phyloP scores from a whole-genome alignment of 2,797 vertebrate genomes.

The Cirrhinus molitorella region DNA sequence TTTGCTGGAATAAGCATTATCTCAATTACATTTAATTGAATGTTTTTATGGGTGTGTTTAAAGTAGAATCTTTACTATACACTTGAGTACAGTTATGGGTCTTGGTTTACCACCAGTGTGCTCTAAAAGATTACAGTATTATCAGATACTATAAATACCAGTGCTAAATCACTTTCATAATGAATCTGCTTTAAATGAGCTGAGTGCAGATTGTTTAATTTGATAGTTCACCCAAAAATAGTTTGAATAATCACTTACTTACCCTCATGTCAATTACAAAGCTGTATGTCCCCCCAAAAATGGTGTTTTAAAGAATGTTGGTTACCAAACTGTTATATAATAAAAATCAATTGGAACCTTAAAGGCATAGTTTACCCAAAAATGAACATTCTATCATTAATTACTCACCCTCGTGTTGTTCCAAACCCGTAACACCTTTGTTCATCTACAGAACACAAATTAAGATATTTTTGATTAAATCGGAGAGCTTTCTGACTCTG shows the following conservation, averaged over 20 bases:
- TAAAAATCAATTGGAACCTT: background rate
- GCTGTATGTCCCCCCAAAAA: no score
- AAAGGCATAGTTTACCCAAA: no score
- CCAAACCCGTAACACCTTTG: no score
- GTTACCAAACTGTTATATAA: no score
- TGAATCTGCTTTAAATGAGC: conserved; percentile 13
- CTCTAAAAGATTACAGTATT: conserved; percentile 27
- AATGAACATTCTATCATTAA: no score
- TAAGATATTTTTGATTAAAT: no score
- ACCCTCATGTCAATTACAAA: background rate
- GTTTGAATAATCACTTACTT: background rate
- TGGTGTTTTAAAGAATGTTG: background rate
- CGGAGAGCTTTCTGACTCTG: no score
- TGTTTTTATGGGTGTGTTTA: conserved; percentile 10
- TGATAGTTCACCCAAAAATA: background rate
- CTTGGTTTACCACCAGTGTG: conserved; percentile 12
- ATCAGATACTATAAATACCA: conserved; percentile 30
- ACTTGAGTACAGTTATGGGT: conserved; percentile 11
- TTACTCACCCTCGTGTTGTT: no score
- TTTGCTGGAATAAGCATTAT: background rate
- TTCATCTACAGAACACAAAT: no score
- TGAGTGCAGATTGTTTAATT: background rate
- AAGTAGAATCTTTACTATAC: conserved; percentile 28
- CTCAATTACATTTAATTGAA: background rate
- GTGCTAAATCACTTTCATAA: conserved; percentile 35